These are phyloP conservation scores for Antechinus stuartii DNA, from an alignment of 2,113 vertebrate genomes.

Conservation along the genomic window DNA sequence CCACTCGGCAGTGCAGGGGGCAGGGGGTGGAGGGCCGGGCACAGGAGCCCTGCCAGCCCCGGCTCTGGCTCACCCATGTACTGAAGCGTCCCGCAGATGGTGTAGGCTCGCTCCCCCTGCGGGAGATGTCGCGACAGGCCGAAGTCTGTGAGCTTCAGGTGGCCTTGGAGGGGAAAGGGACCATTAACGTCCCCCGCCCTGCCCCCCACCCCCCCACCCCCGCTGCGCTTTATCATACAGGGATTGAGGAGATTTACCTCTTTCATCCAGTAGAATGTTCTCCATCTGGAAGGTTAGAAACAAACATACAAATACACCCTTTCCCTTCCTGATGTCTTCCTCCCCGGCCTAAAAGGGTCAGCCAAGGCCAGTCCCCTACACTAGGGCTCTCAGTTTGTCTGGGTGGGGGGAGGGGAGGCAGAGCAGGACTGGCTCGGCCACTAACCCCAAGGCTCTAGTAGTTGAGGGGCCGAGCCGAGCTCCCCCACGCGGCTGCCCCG, in stretches of 20 bases:
- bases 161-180: conserved; percentile 84
- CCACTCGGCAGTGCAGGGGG: neutral
- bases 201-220: neutral
- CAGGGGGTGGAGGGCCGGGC: neutral
- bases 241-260: conserved; percentile 84
- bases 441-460: neutral
- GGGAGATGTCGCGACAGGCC: conserved; percentile 92
- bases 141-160: conserved; percentile 95
- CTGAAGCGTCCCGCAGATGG: conserved; percentile 96
- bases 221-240: neutral
- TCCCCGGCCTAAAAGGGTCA: neutral
- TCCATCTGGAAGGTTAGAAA: conserved; percentile 91
- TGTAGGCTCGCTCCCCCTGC: conserved; percentile 91
- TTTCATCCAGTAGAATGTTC: conserved; percentile 94
- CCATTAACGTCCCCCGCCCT: neutral
- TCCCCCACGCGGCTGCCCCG: too few relatives aligned
- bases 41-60: neutral
- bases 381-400: conserved; percentile 20
- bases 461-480: too few relatives aligned
- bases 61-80: conserved; percentile 92
- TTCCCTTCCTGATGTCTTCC: conserved; percentile 35
- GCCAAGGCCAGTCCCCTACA: neutral
- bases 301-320: conserved; percentile 36
- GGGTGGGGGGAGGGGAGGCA: neutral
- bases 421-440: neutral